Evolutionary conservation across 2,797 vertebrate genomes (phyloP).

Genomic region (Dipus sagitta): DNA sequence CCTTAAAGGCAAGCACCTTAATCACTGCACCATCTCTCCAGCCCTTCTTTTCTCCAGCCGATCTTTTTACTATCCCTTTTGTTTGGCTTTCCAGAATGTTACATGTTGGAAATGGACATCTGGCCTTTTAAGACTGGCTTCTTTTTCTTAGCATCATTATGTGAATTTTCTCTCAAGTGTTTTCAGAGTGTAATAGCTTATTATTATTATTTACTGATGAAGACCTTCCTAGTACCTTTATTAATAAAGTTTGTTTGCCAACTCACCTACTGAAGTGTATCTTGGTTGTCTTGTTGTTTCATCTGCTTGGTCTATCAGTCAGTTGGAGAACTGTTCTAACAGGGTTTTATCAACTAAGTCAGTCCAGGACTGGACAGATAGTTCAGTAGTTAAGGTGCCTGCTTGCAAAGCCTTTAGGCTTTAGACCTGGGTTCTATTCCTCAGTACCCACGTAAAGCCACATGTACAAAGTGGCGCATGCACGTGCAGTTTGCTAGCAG

Average conservation of each 20-base stretch:
- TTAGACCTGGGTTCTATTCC: too few relatives aligned
- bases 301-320: background rate
- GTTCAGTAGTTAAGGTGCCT: too few relatives aligned
- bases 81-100: background rate
- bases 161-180: background rate
- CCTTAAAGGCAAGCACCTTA: too few relatives aligned
- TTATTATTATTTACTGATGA: background rate
- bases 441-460: too few relatives aligned
- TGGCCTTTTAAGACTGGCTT: background rate
- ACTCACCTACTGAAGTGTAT: background rate
- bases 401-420: too few relatives aligned
- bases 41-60: too few relatives aligned
- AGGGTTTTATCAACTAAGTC: background rate
- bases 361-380: background rate
- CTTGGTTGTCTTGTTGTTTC: background rate
- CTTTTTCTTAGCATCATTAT: background rate
- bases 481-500: too few relatives aligned
- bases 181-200: background rate
- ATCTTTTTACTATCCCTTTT: background rate
- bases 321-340: background rate
- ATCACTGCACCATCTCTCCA: too few relatives aligned
- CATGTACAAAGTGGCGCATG: too few relatives aligned
- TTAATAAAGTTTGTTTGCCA: background rate
- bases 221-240: background rate
- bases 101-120: background rate